Evolutionary conservation across 2,888 invertebrate species (phyloP).

Genomic region (Mythimna lalbum): DNA sequence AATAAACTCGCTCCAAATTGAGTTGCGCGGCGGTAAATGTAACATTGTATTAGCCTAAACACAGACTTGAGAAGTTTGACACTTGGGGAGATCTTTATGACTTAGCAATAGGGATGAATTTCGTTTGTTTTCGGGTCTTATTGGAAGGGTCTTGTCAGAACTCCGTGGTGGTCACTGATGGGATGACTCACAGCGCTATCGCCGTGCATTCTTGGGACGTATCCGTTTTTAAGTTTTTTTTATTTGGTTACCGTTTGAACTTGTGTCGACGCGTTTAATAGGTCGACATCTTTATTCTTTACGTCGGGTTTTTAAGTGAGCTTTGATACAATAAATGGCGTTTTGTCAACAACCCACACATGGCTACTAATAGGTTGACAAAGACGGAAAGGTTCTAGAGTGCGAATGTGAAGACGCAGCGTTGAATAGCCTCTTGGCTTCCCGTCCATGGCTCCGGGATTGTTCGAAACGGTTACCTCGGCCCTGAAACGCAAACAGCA

Average conservation of each 20-base stretch:
- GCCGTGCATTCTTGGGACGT: conserved; percentile 84
- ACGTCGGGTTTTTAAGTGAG: conserved; percentile 10
- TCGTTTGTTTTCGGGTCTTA: conserved; percentile 62
- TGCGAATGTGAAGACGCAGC: too few species aligned
- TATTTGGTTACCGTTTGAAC: conserved; percentile 76
- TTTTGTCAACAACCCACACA: conserved; percentile 1
- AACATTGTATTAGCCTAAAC: conserved; percentile 72
- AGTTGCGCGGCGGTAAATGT: conserved; percentile 68
- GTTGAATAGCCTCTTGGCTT: too few species aligned
- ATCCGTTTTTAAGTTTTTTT: conserved; percentile 82
- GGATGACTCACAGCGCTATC: conserved; percentile 85
- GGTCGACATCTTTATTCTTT: conserved; percentile 64
- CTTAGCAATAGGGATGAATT: conserved; percentile 62
- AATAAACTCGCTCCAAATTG: conserved; percentile 62
- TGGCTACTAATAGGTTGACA: not conserved
- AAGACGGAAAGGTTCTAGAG: too few species aligned
- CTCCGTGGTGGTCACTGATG: conserved; percentile 86
- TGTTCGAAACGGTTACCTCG: too few species aligned
- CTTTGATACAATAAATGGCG: conserved; percentile 9
- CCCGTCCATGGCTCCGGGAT: too few species aligned
- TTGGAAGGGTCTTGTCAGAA: conserved; percentile 69
- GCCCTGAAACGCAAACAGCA: too few species aligned
- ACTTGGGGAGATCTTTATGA: conserved; percentile 62
- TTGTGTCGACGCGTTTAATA: conserved; percentile 77
- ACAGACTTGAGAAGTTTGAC: conserved; percentile 65